Conservation (phyloP, 2,797 vertebrate genomes). For the Squalus acanthias region DNA sequence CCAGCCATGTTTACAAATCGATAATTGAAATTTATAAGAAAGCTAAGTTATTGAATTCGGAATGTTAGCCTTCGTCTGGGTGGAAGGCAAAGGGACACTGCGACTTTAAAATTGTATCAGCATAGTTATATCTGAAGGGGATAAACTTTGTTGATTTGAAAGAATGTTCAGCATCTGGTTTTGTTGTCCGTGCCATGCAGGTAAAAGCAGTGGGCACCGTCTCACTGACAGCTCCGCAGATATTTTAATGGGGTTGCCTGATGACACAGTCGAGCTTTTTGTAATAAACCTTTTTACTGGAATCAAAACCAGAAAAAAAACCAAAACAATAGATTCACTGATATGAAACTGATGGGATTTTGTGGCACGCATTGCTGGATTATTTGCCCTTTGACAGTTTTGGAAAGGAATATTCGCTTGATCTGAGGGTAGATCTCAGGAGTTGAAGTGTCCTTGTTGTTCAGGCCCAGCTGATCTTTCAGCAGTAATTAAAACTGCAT, state of each 20-base stretch:
- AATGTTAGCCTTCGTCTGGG: background rate
- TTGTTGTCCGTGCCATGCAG: conserved; percentile 3
- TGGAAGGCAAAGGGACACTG: background rate
- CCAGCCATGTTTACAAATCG: background rate
- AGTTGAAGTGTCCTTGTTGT: conserved; percentile 31
- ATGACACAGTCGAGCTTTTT: background rate
- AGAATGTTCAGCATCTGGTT: conserved; percentile 30
- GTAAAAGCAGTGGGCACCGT: background rate
- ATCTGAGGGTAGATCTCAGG: conserved; percentile 12
- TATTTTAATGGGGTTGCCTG: conserved; percentile 1
- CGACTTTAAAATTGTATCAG: background rate
- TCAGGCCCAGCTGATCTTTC: conserved; percentile 13
- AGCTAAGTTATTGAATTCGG: background rate
- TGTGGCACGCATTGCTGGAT: conserved; percentile 6
- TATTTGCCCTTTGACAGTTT: conserved; percentile 29
- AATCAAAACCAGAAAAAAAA: conserved; percentile 20
- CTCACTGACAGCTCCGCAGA: conserved; percentile 32
- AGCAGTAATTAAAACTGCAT: conserved; percentile 32
- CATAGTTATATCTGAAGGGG: background rate
- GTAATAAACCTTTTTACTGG: conserved; percentile 21
- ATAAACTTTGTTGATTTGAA: conserved; percentile 24
- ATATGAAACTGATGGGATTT: conserved; percentile 29
- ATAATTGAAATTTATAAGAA: background rate
- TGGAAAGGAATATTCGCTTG: conserved; percentile 34
- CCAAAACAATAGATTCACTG: conserved; percentile 33